Conservation (phyloP, 2,113 vertebrate genomes). For the Cyphomyrus discorhynchus region DNA sequence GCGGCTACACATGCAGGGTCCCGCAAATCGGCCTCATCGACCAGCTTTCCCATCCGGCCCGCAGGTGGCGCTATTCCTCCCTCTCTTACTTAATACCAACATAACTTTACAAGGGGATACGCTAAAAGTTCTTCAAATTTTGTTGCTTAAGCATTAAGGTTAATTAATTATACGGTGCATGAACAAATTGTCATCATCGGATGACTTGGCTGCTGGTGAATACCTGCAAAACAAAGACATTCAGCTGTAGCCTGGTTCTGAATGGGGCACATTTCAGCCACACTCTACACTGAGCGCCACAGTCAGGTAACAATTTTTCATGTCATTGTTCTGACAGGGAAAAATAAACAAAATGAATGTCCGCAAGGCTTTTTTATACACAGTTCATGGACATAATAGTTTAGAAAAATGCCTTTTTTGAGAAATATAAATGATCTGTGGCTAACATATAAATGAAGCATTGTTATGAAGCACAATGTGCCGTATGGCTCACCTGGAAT, state of each 20-base stretch:
- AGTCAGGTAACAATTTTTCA: not conserved
- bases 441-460: not conserved
- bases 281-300: not conserved
- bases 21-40: not conserved
- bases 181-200: not conserved
- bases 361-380: not conserved
- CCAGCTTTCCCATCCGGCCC: not conserved
- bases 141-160: not conserved
- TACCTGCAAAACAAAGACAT: not conserved
- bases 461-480: not conserved
- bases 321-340: not conserved
- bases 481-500: not conserved
- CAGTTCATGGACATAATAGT: not conserved
- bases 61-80: not conserved
- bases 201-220: not conserved
- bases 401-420: not conserved
- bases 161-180: not conserved
- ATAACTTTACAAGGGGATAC: not conserved
- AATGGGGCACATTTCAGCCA: not conserved
- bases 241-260: not conserved
- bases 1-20: not conserved
- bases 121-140: not conserved
- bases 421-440: not conserved
- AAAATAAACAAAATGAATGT: not conserved
- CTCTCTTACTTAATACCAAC: not conserved